Percentiles rank a stretch among this genome's conserved stretches.
Conservation (phyloP, 2,888 invertebrate genomes). For the Anthophora plumipes region DNA sequence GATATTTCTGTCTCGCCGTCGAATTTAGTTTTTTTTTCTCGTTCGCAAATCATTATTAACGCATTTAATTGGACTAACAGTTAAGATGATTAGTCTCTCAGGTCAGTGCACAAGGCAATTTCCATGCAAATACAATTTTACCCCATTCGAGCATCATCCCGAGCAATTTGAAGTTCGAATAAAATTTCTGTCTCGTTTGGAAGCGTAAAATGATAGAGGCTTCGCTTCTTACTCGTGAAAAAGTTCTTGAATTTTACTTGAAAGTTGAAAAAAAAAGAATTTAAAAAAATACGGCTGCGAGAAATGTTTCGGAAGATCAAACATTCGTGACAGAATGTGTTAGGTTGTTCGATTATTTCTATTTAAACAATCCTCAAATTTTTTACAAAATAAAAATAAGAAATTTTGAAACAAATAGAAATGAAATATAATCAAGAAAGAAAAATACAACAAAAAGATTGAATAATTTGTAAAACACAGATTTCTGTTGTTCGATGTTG, state of each 20-base stretch:
- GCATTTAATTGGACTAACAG: constrained; percentile 33
- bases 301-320: too few relatives aligned
- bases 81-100: constrained; percentile 27
- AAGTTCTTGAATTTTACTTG: neutral
- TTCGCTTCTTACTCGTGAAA: neutral
- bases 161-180: constrained; percentile 10
- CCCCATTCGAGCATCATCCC: neutral
- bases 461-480: too few relatives aligned
- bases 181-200: neutral
- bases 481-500: too few relatives aligned
- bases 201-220: neutral
- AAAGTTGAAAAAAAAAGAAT: neutral
- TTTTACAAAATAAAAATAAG: too few relatives aligned
- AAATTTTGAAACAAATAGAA: neutral
- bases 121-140: constrained; percentile 39
- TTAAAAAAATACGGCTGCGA: too few relatives aligned
- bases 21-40: constrained; percentile 21
- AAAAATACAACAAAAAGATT: too few relatives aligned
- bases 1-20: neutral
- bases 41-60: constrained; percentile 25
- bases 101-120: constrained; percentile 30
- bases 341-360: too few relatives aligned
- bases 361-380: too few relatives aligned
- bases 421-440: neutral
- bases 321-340: too few relatives aligned